Percentiles rank a stretch among this genome's conserved stretches.
Evolutionary conservation across 2,888 invertebrate species (phyloP).

Genomic region (Orchesella flavescens): DNA sequence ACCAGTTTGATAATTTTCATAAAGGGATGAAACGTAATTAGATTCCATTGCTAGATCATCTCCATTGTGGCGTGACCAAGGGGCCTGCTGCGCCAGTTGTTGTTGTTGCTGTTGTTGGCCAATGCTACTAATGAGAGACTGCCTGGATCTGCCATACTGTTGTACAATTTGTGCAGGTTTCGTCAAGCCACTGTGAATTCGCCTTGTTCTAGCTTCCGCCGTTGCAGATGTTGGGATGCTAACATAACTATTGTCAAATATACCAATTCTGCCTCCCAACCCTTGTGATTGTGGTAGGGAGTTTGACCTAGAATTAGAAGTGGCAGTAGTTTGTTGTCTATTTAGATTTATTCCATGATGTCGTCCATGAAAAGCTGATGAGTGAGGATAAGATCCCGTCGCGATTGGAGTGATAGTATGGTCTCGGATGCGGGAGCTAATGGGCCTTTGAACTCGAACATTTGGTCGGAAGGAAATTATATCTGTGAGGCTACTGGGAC

Average conservation of each 20-base stretch:
- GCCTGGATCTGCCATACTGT: not conserved
- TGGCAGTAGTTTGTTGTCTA: not conserved
- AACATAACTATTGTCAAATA: constrained; percentile 22
- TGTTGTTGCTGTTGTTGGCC: not conserved
- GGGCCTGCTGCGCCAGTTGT: too few species aligned
- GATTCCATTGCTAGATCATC: constrained; percentile 36
- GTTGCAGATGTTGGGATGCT: constrained; percentile 1
- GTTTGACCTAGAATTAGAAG: not conserved
- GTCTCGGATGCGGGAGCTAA: constrained; percentile 55
- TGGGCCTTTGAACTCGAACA: constrained; percentile 61
- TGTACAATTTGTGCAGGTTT: constrained; percentile 12
- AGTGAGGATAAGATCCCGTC: constrained; percentile 33
- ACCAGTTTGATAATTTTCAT: constrained; percentile 32
- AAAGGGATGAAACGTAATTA: constrained; percentile 36
- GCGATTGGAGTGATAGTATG: constrained; percentile 61
- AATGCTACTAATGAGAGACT: too few species aligned
- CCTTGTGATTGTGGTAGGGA: not conserved
- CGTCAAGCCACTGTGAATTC: constrained; percentile 35
- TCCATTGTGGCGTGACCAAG: constrained; percentile 48
- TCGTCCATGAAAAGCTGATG: constrained; percentile 11
- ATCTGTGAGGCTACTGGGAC: constrained; percentile 11
- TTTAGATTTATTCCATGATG: constrained; percentile 16
- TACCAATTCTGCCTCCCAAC: constrained; percentile 11
- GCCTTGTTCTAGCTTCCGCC: not conserved
- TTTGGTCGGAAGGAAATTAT: constrained; percentile 37